These are phyloP conservation scores for Scolopax bukidnonensis DNA, from an alignment of 2,797 vertebrate genomes.

Conservation along the genomic window DNA sequence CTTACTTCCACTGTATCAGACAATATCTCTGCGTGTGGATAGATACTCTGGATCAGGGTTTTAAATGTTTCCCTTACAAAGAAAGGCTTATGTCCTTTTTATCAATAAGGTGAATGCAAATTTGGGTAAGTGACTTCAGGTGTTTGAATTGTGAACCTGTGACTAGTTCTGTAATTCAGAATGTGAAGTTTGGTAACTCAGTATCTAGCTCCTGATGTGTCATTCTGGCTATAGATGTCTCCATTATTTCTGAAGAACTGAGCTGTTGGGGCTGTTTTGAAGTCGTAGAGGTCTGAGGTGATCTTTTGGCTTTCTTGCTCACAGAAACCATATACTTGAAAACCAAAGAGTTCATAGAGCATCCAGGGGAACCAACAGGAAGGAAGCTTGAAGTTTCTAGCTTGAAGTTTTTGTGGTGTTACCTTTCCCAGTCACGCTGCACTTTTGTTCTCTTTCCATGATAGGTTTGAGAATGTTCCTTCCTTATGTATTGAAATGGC, in stretches of 20 bases:
- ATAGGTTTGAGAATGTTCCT: not conserved
- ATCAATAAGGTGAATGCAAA: not conserved
- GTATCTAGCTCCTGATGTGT: not conserved
- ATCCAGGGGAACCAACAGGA: not conserved
- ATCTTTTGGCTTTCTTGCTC: not conserved
- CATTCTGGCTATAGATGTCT: not conserved
- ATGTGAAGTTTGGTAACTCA: not conserved
- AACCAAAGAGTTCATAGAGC: not conserved
- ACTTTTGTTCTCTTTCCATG: not conserved
- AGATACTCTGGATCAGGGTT: not conserved
- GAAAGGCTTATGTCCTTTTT: not conserved
- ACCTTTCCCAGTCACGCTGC: not conserved
- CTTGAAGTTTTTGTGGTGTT: not conserved
- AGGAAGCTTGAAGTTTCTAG: not conserved
- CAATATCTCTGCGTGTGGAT: not conserved
- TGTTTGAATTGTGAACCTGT: not conserved
- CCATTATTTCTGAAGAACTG: not conserved
- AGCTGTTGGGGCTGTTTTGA: not conserved
- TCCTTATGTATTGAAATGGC: not conserved
- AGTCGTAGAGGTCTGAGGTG: not conserved
- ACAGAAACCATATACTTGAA: not conserved
- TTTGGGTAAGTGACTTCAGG: not conserved
- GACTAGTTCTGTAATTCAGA: not conserved
- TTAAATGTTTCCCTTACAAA: not conserved
- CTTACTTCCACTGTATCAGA: fast-evolving